A percentile compares a stretch with the other conserved stretches of the same genome.
phyloP scores from a whole-genome alignment of 1,140 invertebrate species.

The Dinoponera quadriceps region DNA sequence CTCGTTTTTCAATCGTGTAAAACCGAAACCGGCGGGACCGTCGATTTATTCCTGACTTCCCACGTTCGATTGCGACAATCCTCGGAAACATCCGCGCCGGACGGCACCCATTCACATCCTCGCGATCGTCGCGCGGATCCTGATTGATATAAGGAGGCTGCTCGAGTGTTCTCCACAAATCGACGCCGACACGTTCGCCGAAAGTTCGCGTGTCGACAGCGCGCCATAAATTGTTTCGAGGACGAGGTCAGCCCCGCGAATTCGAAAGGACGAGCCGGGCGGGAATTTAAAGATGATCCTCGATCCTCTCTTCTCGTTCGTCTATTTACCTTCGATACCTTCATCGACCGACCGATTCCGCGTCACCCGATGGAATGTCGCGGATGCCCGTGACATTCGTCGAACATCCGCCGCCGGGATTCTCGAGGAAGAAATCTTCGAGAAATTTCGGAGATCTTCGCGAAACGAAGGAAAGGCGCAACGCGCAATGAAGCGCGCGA shows the following conservation, averaged over 20 bases:
- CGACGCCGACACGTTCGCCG: slow-evolving; percentile 29
- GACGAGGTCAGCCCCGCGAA: slow-evolving; percentile 53
- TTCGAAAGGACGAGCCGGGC: slow-evolving; percentile 57
- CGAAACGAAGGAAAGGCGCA: neutral
- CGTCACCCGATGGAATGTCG: neutral
- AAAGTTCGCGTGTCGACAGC: slow-evolving; percentile 47
- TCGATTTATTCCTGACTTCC: slow-evolving; percentile 1
- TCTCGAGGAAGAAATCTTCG: too few relatives aligned
- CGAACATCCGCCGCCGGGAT: too few relatives aligned
- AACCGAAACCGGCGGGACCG: too few relatives aligned
- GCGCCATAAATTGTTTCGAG: slow-evolving; percentile 61
- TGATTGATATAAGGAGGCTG: slow-evolving; percentile 58
- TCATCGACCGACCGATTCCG: neutral
- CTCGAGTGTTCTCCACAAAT: slow-evolving; percentile 41
- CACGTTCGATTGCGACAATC: neutral
- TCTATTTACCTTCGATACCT: slow-evolving; percentile 15
- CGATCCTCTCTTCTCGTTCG: neutral
- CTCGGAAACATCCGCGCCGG: slow-evolving; percentile 5
- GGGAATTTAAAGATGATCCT: slow-evolving; percentile 48
- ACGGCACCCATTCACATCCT: neutral
- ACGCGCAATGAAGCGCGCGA: neutral
- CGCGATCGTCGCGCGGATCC: slow-evolving; percentile 34
- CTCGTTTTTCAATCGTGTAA: too few relatives aligned
- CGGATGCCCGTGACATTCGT: too few relatives aligned
- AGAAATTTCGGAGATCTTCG: too few relatives aligned